These are phyloP conservation scores for Thamnophis sirtalis DNA, from an alignment of 2,113 vertebrate species.

Conservation along the genomic window DNA sequence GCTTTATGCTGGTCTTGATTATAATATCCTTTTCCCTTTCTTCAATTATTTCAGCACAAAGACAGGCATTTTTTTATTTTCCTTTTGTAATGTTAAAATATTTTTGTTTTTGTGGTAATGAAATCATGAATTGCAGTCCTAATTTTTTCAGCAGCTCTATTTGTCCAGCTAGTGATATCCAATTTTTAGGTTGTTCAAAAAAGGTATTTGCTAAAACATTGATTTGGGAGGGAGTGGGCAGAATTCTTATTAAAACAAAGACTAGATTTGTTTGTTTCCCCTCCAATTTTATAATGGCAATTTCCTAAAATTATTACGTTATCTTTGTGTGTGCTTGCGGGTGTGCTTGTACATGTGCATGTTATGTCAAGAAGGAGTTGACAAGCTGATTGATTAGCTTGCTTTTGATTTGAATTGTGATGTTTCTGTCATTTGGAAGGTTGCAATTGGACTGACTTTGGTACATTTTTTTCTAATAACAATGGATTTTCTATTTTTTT, in stretches of 20 bases:
- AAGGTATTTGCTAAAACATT: not conserved
- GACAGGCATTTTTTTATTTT: not conserved
- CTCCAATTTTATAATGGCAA: not conserved
- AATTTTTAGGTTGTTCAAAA: not conserved
- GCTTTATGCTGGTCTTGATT: not conserved
- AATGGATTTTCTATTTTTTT: not conserved
- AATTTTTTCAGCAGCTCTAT: not conserved
- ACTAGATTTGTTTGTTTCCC: not conserved
- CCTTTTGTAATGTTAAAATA: not conserved
- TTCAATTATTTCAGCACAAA: not conserved
- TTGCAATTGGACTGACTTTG: not conserved
- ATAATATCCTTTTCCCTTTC: not conserved
- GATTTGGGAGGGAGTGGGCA: not conserved
- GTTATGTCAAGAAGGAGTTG: not conserved
- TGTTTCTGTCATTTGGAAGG: not conserved
- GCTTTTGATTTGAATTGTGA: not conserved
- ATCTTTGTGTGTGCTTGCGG: not conserved
- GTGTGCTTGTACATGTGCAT: not conserved
- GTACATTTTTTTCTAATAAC: not conserved
- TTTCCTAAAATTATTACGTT: not conserved
- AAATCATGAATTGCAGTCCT: not conserved
- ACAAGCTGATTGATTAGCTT: not conserved
- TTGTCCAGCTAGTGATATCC: not conserved
- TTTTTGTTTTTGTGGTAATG: not conserved
- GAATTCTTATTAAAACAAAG: not conserved